These are phyloP conservation scores for Tyria jacobaeae DNA, from an alignment of 2,888 invertebrate species.

Conservation along the genomic window DNA sequence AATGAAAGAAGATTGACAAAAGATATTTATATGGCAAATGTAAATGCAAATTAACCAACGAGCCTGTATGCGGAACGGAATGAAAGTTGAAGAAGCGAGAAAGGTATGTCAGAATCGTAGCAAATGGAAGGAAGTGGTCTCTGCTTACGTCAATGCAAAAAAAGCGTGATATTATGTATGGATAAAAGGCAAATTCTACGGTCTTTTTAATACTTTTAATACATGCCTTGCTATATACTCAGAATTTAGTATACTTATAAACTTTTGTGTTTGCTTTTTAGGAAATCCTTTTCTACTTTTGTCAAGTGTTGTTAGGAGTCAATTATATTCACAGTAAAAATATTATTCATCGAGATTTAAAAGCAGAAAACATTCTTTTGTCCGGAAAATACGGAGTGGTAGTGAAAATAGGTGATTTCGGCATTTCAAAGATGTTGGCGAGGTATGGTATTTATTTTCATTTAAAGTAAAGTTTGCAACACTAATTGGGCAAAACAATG, in stretches of 20 bases:
- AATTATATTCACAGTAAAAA: slow-evolving; percentile 92
- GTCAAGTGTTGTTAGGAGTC: slow-evolving; percentile 91
- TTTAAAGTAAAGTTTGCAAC: not conserved
- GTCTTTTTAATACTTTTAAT: not conserved
- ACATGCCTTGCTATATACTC: too few relatives aligned
- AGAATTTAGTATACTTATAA: not conserved
- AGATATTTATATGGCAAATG: too few relatives aligned
- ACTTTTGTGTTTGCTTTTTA: slow-evolving; percentile 66
- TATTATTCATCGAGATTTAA: slow-evolving; percentile 94
- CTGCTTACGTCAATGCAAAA: too few relatives aligned
- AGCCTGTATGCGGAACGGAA: too few relatives aligned
- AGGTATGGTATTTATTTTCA: slow-evolving; percentile 75
- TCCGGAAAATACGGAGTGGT: slow-evolving; percentile 89
- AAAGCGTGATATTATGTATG: too few relatives aligned
- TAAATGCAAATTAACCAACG: too few relatives aligned
- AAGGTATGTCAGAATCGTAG: too few relatives aligned
- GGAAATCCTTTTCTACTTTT: slow-evolving; percentile 90
- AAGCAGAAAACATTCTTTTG: slow-evolving; percentile 93
- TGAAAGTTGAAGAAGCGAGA: too few relatives aligned
- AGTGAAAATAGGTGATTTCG: slow-evolving; percentile 94
- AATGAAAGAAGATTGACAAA: too few relatives aligned
- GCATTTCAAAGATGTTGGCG: slow-evolving; percentile 91
- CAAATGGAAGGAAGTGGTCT: too few relatives aligned
- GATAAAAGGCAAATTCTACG: not conserved
- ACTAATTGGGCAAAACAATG: not conserved